Evolutionary conservation across 2,888 invertebrate genomes (phyloP), one percentile per base, ranked within the genome.

Genomic region (Ornithoptera priamus): DNA sequence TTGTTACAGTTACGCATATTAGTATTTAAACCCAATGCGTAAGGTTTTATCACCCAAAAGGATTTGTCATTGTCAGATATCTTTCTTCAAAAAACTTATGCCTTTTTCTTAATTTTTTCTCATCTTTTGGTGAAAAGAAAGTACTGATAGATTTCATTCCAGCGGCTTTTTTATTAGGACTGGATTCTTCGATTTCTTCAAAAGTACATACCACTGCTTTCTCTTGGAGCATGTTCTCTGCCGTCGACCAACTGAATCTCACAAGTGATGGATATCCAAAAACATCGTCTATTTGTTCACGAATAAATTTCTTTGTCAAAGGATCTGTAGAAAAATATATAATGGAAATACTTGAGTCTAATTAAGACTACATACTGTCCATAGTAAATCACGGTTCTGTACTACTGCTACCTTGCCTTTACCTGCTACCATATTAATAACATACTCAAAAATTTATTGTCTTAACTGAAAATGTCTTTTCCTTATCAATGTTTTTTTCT

Each of bases 211-310:
- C 85, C 22, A 95, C 94, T 0, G 96, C 97, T 65, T 95, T 94
- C 7, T 95, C 94, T 73, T 97, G 94, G 18, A 99, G 85, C 76
- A 97, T 95, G 62, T 94, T 94, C 72, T 95, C 95, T 0, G 99
- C 97, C 0, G 99, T 99, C 0, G 99, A 98, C 99, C 99, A 99
- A 85, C 99, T 98, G 85, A 99, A 99, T 72, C 99, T 93, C 0
- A 99, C 99, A 22, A 99, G 92, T 67, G 96, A 95, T 0, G 99
- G 97, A 87, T 96, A 99, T 0, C 99, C 99, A 91, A 99, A 99
- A 0, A 99, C 95, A 36, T 95, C 94, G 88, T 99, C 98, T 70
- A 97, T 94, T 81, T 96, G 94, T 15, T 96, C 94, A 0, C 93
- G 86, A 53, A 99, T 93, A 90, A 99, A 99, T 75, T 95, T 95